A percentile compares a stretch with the other conserved stretches of the same genome.
phyloP scores from a whole-genome alignment of 35 echinoderm and acorn worm genomes.

The Hemicentrotus pulcherrimus region DNA sequence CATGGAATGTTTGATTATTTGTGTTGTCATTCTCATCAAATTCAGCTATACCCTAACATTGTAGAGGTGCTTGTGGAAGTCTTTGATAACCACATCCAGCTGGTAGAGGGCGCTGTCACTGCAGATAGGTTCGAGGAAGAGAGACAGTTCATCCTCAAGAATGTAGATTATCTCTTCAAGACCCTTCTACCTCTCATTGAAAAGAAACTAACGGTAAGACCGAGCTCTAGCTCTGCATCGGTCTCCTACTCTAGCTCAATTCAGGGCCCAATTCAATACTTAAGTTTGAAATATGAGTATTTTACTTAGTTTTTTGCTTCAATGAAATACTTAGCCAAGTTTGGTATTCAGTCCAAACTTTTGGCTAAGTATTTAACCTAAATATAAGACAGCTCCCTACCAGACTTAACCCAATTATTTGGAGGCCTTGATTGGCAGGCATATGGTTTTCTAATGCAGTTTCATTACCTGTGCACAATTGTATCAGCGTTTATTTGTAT shows the following conservation, averaged over 20 bases:
- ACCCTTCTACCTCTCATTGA: constrained; percentile 78
- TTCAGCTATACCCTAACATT: constrained; percentile 82
- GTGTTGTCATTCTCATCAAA: background rate
- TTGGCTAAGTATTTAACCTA: too few species aligned
- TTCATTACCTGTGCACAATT: too few species aligned
- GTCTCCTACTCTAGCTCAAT: background rate
- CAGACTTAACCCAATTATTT: too few species aligned
- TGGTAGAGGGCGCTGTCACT: constrained; percentile 75
- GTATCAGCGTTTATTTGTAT: too few species aligned
- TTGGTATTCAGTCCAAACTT: too few species aligned
- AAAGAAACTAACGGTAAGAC: constrained; percentile 81
- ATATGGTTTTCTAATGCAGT: too few species aligned
- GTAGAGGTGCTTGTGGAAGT: constrained; percentile 75
- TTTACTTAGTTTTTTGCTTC: too few species aligned
- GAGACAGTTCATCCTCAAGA: constrained; percentile 85
- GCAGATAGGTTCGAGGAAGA: constrained; percentile 84
- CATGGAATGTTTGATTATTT: background rate
- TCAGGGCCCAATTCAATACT: background rate
- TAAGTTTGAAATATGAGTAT: too few species aligned
- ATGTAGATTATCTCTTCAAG: constrained; percentile 88
- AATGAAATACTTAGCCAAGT: too few species aligned
- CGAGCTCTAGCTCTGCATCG: background rate
- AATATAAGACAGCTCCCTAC: too few species aligned
- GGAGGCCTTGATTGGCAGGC: too few species aligned
- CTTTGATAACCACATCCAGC: constrained; percentile 77